phyloP scores from a whole-genome alignment of 2,797 vertebrate species.

The Rhyacichthys aspro region DNA sequence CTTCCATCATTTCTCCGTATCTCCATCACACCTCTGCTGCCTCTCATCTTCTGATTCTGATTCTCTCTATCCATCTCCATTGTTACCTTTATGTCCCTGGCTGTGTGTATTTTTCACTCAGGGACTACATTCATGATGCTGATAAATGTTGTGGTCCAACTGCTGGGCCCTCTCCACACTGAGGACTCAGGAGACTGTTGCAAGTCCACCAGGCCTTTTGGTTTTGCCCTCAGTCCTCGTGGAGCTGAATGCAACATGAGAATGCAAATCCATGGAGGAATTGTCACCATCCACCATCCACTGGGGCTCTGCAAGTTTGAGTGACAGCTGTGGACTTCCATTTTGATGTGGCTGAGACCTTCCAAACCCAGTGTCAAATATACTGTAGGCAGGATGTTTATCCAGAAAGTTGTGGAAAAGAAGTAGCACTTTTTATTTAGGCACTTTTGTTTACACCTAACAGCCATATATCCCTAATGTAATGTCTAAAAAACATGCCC shows the following conservation, averaged over 20 bases:
- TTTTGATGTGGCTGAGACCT: slow-evolving; percentile 27
- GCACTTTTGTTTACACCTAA: slow-evolving; percentile 6
- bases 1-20: slow-evolving; percentile 22
- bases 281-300: slow-evolving; percentile 33
- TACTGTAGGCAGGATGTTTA: slow-evolving; percentile 8
- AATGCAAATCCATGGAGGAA: slow-evolving; percentile 34
- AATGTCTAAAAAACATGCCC: background rate
- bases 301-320: slow-evolving; percentile 35
- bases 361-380: slow-evolving; percentile 15
- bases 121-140: slow-evolving; percentile 42
- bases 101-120: slow-evolving; percentile 39
- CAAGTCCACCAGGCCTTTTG: slow-evolving; percentile 15
- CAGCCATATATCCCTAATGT: too few species aligned
- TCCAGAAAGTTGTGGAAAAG: slow-evolving; percentile 19
- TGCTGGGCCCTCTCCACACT: slow-evolving; percentile 27
- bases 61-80: slow-evolving; percentile 41
- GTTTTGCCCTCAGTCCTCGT: slow-evolving; percentile 6
- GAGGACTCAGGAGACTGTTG: slow-evolving; percentile 20
- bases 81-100: slow-evolving; percentile 24
- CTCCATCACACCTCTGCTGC: slow-evolving; percentile 28
- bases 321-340: slow-evolving; percentile 37
- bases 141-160: slow-evolving; percentile 50
- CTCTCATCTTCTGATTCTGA: slow-evolving; percentile 34
- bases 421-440: slow-evolving; percentile 7
- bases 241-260: slow-evolving; percentile 4